Conservation (phyloP, 1,140 invertebrate genomes). For the fruit fly (Drosophila melanogaster) region DNA sequence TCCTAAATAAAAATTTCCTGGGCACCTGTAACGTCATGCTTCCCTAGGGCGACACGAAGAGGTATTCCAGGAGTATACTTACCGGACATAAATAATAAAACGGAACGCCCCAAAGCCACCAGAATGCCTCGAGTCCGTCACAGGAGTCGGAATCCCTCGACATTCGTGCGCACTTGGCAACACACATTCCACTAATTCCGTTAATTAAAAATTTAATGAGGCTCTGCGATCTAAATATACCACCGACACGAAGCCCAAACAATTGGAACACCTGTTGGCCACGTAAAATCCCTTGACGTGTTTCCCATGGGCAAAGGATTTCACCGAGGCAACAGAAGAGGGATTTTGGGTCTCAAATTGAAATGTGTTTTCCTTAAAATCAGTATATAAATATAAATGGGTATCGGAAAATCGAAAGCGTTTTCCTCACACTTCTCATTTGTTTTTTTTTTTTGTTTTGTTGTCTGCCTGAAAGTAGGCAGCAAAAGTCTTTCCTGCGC, state of each 20-base stretch:
- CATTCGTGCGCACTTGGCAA: constrained; percentile 25
- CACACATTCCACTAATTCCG: constrained; percentile 63
- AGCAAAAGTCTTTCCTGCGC: constrained; percentile 46
- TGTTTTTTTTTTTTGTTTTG: constrained; percentile 1
- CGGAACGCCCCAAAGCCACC: constrained; percentile 4
- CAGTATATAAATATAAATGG: too few species aligned
- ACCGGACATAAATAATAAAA: constrained; percentile 41
- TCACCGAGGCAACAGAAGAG: constrained; percentile 45
- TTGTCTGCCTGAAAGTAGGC: constrained; percentile 63
- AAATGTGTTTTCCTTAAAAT: constrained; percentile 61
- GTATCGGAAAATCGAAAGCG: constrained; percentile 12
- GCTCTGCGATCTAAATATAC: constrained; percentile 70
- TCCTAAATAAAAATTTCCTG: neutral
- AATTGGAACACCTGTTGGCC: constrained; percentile 75
- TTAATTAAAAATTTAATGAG: constrained; percentile 83
- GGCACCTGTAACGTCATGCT: constrained; percentile 28
- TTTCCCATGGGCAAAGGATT: constrained; percentile 67
- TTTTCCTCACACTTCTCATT: constrained; percentile 15
- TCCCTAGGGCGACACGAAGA: neutral
- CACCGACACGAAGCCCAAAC: constrained; percentile 29
- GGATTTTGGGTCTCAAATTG: constrained; percentile 45
- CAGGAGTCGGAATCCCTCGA: constrained; percentile 29
- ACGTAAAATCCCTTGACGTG: constrained; percentile 64
- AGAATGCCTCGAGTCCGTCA: constrained; percentile 13
- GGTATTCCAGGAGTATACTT: constrained; percentile 35